phyloP scores from a whole-genome alignment of 1,140 invertebrate genomes.

The Meloidogyne floridensis region DNA sequence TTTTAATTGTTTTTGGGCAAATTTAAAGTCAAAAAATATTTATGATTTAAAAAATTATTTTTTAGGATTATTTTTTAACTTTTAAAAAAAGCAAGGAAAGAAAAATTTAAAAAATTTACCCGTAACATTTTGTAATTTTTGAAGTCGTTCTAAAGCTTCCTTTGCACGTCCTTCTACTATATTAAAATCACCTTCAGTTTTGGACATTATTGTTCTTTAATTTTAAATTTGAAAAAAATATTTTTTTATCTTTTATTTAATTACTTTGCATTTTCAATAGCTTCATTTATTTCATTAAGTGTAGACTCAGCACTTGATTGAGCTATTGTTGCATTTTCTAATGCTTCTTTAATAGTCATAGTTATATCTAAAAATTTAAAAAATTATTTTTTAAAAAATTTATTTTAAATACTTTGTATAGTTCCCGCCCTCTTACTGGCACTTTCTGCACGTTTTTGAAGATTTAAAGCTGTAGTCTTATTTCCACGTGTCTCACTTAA shows the following conservation, averaged over 20 bases:
- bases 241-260: background rate
- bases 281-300: slow-evolving; percentile 43
- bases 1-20: background rate
- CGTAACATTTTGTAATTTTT: slow-evolving; percentile 48
- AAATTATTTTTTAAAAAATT: background rate
- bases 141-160: slow-evolving; percentile 37
- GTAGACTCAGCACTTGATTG: slow-evolving; percentile 44
- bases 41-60: background rate
- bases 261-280: slow-evolving; percentile 34
- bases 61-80: too few relatives aligned
- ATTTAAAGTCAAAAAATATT: background rate
- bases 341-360: slow-evolving; percentile 39
- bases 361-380: slow-evolving; percentile 35
- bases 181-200: slow-evolving; percentile 40
- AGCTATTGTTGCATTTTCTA: slow-evolving; percentile 47
- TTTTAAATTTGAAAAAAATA: slow-evolving; percentile 13
- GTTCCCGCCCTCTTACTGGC: slow-evolving; percentile 39
- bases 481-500: slow-evolving; percentile 59
- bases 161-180: slow-evolving; percentile 36
- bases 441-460: slow-evolving; percentile 54
- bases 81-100: too few relatives aligned
- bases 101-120: slow-evolving; percentile 7
- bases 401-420: slow-evolving; percentile 43
- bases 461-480: slow-evolving; percentile 55
- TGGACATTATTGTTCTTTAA: slow-evolving; percentile 25